Evolutionary conservation across 2,888 invertebrate species (phyloP), one percentile per base, ranked within the genome.

Genomic region (Trissoscelio sp.): DNA sequence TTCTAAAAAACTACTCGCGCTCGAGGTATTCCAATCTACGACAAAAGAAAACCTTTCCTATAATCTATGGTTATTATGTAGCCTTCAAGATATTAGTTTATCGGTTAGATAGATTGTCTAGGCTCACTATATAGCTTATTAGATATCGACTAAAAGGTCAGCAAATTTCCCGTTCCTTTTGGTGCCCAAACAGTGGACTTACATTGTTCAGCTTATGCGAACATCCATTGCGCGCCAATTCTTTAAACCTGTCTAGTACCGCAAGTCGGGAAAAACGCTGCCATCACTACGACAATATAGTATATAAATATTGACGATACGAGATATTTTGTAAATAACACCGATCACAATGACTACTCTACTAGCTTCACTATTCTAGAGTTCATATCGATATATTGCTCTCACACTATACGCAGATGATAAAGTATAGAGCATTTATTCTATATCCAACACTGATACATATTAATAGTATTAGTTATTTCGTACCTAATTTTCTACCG

Each of bases 311-410:
- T 91, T 88, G 88, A 90, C 88, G 90, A 89, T 90, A 91, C 91
- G 87, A 89, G 87, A 89, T 90, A 90, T 89, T 37, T 78, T 86
- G 82, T 89, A 88, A 88, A 88, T 86, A 87, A 91, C 91, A 91
- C 91, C 88, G 91, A 91, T 87, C 89, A 91, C 91, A 91, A 90
- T 88, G 86, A 66, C 91, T 91, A 91, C 91, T 88, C 91, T 91
- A 91, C 91, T 88, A 87, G 88, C 85, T 91, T 6, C 85, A 88
- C 91, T 91, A 91, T 88, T 88, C 90, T 91, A 90, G 86, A 87
- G 77, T 88, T 85, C 85, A 89, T 89, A 88, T 89, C 83, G 88
- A 89, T 88, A n/a, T n/a, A 88, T 89, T 88, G 87, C 85, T 89
- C 87, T 88, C 87, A 88, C 89, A 88, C 88, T 88, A 87, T 87